Base-by-base conservation (phyloP, 1,140 invertebrate genomes). In the Monochamus saltuarius region DNA sequence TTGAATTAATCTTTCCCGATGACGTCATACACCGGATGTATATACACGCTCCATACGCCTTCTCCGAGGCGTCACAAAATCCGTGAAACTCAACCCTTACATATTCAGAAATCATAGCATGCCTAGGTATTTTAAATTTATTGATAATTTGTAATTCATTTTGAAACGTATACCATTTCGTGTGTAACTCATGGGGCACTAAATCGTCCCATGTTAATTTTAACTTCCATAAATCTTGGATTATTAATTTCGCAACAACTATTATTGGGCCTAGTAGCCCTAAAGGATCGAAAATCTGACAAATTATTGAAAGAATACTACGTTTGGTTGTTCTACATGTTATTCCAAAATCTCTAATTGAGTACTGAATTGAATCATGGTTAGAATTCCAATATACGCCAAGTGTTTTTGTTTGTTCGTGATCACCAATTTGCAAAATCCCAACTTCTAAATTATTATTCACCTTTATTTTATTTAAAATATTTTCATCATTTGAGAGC, bases 191-290 rank as follows among this genome's bases (percentile, higher is more conserved):
- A 10, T 4, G 9, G 22, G 43, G 56, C 8, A 49, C 8, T 39
- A 13, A 1, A 17, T 61, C 43, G 39, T 62, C 46, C 59, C 54
- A 65, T 3, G 29, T 1, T 34, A 57, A 2, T 9, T 50, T 37
- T 2, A n/a, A 14, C 8, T 57, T 35, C 77, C 77, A 78, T 6
- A 81, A 39, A 19, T 71, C 56, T 68, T 81, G 79, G n/a, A 81
- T 72, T 0, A 81, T 54, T 0, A 80, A 72, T 68, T 81, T 81
- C 4, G 72, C 69, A 7, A 16, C 51, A 6, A 81, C 63, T 2
- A 75, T 70, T 0, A 75, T 56, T 10, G 79, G 80, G 0, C 71
- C 61, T 0, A 79, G 36, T 57, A 73, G 74, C 11, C 78, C 77
- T 13, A 75, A 55, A 4, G 70, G 73, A 65, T 80, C 76, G 45